Evolutionary conservation across 2,113 vertebrate genomes (phyloP), one percentile per base, ranked within the genome.

Genomic region (Catagonus wagneri): DNA sequence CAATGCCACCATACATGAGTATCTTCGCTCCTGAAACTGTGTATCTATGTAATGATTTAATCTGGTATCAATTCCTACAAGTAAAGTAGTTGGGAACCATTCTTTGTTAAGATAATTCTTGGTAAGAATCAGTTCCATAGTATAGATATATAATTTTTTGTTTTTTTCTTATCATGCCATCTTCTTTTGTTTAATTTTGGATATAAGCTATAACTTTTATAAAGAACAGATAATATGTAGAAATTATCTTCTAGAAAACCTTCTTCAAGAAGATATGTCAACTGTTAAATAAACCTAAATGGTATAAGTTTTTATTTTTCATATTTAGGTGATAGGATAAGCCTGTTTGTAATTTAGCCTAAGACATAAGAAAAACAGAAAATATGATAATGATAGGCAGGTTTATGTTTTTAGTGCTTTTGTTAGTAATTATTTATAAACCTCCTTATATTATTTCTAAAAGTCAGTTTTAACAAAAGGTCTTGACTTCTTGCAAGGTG

Each of bases 361-460:
- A 66, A 88, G 36, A 85, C 0, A 0, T 88, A 84, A 96, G 60
- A 60, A 83, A 96, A 96, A 34, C 17, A 91, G 60, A 83, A 81
- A 96, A 34, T 71, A 39, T 8, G 78, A 20, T 78, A 52, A 32
- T 95, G n/a, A 94, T 68, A 79, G 72, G 75, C 65, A 90, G 39
- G 16, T 89, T 94, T 80, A 68, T 63, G 83, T 9, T 27, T 36
- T 65, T 52, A 89, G 84, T 83, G 52, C 22, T 90, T 96, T 91
- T 71, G 39, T 94, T 71, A 36, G 58, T 86, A 56, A 93, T 96
- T 96, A 76, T 92, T 96, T 89, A 78, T 81, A 92, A 96, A 83
- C 12, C 56, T 89, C 54, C 22, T 81, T 84, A n/a, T 13, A 44
- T 44, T 90, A 88, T 78, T 93, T 79, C 88, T 86, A 11, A 68